Conservation (phyloP, 2,113 vertebrate genomes). For the Xyliphius kryptos region DNA sequence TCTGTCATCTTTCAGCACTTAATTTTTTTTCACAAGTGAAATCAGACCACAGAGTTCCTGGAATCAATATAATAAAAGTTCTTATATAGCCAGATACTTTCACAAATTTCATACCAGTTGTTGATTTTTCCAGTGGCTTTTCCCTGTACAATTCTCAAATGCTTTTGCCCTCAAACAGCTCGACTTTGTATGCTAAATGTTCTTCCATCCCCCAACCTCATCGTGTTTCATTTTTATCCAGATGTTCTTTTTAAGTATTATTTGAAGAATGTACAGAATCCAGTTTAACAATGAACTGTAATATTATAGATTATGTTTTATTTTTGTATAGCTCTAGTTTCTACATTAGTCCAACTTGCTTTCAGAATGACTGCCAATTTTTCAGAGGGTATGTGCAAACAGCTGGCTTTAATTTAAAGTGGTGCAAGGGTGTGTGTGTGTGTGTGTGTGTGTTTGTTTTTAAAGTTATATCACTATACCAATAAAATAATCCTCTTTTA, state of each 20-base stretch:
- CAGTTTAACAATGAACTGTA: constrained; percentile 30
- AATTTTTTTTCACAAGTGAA: constrained; percentile 30
- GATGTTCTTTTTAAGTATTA: constrained; percentile 34
- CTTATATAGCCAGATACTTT: constrained; percentile 34
- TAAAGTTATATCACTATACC: too few species aligned
- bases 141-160: constrained; percentile 11
- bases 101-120: constrained; percentile 33
- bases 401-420: constrained; percentile 35
- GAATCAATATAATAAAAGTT: constrained; percentile 39
- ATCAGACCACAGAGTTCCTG: constrained; percentile 27
- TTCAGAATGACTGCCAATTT: constrained; percentile 15
- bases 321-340: constrained; percentile 12
- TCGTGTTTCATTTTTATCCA: constrained; percentile 27
- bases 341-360: constrained; percentile 20
- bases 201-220: constrained; percentile 4
- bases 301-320: constrained; percentile 26
- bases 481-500: too few species aligned
- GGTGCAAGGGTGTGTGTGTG: too few species aligned
- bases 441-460: too few species aligned
- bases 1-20: constrained; percentile 37
- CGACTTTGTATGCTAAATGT: background rate
- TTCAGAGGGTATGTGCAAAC: constrained; percentile 23
- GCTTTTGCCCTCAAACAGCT: background rate
- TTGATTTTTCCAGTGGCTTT: constrained; percentile 36
- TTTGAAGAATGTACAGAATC: constrained; percentile 7